A percentile compares a stretch with the other conserved stretches of the same genome.
Evolutionary conservation across 2,113 vertebrate genomes (phyloP).

Genomic region (Pangasianodon gigas): DNA sequence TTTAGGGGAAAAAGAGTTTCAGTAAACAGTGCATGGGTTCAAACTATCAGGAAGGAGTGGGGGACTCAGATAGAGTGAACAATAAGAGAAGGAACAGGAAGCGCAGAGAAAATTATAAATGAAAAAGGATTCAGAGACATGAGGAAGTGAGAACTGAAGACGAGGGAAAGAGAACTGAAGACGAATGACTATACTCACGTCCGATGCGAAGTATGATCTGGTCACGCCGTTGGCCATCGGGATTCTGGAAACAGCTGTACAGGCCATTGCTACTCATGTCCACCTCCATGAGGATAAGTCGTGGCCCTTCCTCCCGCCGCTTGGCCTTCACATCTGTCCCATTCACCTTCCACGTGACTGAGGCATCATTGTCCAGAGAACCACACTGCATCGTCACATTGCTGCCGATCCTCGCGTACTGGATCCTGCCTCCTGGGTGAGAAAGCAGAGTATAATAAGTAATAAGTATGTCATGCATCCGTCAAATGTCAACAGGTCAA

Average conservation of each 20-base stretch:
- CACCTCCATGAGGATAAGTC: constrained; percentile 81
- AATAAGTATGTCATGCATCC: neutral
- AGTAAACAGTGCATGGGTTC: constrained; percentile 25
- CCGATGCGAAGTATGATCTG: constrained; percentile 86
- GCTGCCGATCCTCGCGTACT: constrained; percentile 84
- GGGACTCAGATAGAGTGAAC: neutral
- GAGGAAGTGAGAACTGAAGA: neutral
- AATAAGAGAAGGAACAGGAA: neutral
- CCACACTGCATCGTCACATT: constrained; percentile 92
- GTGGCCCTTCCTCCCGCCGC: constrained; percentile 79
- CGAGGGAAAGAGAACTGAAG: neutral
- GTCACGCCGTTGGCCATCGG: constrained; percentile 86
- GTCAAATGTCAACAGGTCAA: neutral
- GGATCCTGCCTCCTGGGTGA: constrained; percentile 77
- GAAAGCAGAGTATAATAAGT: constrained; percentile 30
- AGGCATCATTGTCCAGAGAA: constrained; percentile 80
- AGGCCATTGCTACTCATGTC: constrained; percentile 82
- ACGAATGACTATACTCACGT: constrained; percentile 77
- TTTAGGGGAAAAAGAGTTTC: constrained; percentile 20
- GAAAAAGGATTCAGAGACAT: constrained; percentile 14
- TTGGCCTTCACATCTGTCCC: constrained; percentile 84
- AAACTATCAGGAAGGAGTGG: neutral
- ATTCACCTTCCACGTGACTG: constrained; percentile 91
- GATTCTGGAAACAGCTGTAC: constrained; percentile 94
- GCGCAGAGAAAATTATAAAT: neutral